These are phyloP conservation scores for Drosophila ambigua DNA, from an alignment of 1,140 invertebrate species.

Conservation along the genomic window DNA sequence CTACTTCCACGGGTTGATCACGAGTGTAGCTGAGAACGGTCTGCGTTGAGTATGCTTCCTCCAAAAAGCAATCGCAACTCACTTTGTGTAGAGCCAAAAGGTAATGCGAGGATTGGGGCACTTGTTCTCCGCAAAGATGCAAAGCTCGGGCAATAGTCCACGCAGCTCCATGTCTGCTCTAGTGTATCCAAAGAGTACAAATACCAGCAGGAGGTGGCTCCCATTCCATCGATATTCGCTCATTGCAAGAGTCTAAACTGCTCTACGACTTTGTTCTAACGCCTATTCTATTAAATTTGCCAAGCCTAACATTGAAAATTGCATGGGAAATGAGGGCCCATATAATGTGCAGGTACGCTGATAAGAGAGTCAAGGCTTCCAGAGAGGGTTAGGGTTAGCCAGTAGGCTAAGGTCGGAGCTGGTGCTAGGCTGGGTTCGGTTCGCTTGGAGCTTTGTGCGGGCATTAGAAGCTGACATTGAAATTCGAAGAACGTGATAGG, in stretches of 20 bases:
- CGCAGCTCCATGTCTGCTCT: slow-evolving; percentile 13
- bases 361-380: slow-evolving; percentile 59
- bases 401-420: slow-evolving; percentile 60
- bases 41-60: not conserved
- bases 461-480: slow-evolving; percentile 39
- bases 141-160: slow-evolving; percentile 45
- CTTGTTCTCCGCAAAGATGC: slow-evolving; percentile 47
- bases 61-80: slow-evolving; percentile 37
- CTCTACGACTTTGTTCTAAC: slow-evolving; percentile 41
- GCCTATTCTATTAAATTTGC: slow-evolving; percentile 59
- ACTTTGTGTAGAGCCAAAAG: slow-evolving; percentile 80
- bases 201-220: slow-evolving; percentile 6
- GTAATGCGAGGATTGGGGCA: slow-evolving; percentile 66
- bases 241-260: slow-evolving; percentile 44
- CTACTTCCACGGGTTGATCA: slow-evolving; percentile 42
- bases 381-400: slow-evolving; percentile 2
- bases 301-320: slow-evolving; percentile 28
- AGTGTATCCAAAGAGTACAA: not conserved
- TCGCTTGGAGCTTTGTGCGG: not conserved
- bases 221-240: slow-evolving; percentile 33
- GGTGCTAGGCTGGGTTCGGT: slow-evolving; percentile 11
- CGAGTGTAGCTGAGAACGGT: slow-evolving; percentile 38
- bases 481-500: slow-evolving; percentile 2
- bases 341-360: slow-evolving; percentile 17
- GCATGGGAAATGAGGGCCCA: slow-evolving; percentile 37